A percentile compares a stretch with the other conserved stretches of the same genome.
These are phyloP conservation scores for Augochlorella aurata DNA, from an alignment of 2,888 invertebrate genomes.

Conservation along the genomic window DNA sequence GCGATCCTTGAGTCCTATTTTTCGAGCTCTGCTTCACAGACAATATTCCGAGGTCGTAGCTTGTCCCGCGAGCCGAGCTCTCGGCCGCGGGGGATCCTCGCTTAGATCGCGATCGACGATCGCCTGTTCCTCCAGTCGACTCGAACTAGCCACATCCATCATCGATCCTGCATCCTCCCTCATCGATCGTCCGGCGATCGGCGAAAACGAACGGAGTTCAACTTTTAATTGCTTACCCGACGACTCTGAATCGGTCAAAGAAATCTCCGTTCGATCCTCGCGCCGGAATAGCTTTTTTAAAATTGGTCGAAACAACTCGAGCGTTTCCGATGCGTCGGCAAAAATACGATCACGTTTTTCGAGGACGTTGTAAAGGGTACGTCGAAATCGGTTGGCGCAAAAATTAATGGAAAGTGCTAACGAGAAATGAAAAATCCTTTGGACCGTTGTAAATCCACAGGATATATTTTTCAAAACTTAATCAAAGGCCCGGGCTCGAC, in stretches of 20 bases:
- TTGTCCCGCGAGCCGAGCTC: conserved; percentile 15
- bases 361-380: no score
- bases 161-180: background rate
- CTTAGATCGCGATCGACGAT: conserved; percentile 50
- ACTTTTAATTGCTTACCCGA: conserved; percentile 4
- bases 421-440: no score
- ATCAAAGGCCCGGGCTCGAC: no score
- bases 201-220: background rate
- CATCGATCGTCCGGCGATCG: background rate
- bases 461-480: no score
- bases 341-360: no score
- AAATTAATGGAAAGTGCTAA: no score
- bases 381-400: no score
- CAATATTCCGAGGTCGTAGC: conserved; percentile 56
- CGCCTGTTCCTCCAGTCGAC: conserved; percentile 56
- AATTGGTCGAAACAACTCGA: no score
- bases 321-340: no score
- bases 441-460: no score
- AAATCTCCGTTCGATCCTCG: no score
- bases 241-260: background rate
- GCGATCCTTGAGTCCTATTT: conserved; percentile 35
- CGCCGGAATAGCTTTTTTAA: no score
- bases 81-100: background rate
- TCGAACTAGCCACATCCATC: conserved; percentile 38
- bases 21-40: conserved; percentile 55